Base-by-base conservation (phyloP, 2,113 vertebrate genomes). In the Prochilodus magdalenae region DNA sequence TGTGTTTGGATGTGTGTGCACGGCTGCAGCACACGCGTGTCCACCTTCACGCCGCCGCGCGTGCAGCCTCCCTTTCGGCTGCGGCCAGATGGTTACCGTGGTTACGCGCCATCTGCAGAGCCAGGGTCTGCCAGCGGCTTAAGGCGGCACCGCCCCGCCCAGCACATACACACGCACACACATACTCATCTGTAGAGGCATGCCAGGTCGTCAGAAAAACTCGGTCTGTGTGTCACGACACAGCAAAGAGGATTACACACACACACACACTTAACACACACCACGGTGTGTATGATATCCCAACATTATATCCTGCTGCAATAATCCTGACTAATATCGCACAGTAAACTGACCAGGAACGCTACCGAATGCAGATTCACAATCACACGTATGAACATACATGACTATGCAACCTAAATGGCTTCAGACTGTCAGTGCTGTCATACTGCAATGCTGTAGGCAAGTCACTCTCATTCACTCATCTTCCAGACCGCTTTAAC, bases 51-150 rank as follows among this genome's bases (percentile, higher is more conserved):
- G 44, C 57, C 33, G 24, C 40, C 44, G 51, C 76, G 36, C 22
- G 47, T 62, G 36, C 75, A 47, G 22, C 36, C 47, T 57, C 24
- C 49, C 33, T 66, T 20, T 59, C n/a, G 22, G 30, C 55, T 60
- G 11, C 51, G 36, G 44, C 71, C 67, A 67, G 77, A 83, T 83
- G 72, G 81, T 80, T 86, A n/a, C 77, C 67, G 80, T 80, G 36
- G 78, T 18, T 29, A 73, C 24, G 0, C n/a, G 44, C 66, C 81
- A 83, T 80, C 77, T 86, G 73, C 73, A 73, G 53, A 65, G 44
- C 60, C 24, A 14, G 60, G 40, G 65, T 66, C 73, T 71, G 55
- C 65, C 26, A 77, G 36, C 51, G 36, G 36, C 22, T 82, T 77
- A 82, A 44, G 26, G 40, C 24, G 57, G 70, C 62, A 44, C n/a